Evolutionary conservation across 2,797 vertebrate species (phyloP).

Genomic region (Lepus oiostolus): DNA sequence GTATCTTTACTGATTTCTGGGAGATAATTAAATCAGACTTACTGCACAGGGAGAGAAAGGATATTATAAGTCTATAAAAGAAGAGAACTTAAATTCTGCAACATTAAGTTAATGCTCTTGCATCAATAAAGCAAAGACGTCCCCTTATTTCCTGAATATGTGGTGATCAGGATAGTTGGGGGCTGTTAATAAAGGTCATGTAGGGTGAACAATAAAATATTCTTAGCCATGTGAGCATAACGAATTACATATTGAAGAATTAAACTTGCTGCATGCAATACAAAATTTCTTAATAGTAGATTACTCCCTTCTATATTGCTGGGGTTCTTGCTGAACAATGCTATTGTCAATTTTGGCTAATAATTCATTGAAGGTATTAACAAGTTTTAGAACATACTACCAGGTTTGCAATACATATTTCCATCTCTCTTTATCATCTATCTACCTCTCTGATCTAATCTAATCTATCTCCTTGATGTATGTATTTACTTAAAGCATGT

Average conservation of each 20-base stretch:
- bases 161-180: neutral
- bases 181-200: conserved; percentile 41
- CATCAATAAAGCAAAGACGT: conserved; percentile 51
- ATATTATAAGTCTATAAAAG: conserved; percentile 71
- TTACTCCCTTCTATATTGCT: neutral
- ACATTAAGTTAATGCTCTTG: conserved; percentile 71
- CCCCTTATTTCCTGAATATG: neutral
- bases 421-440: no score
- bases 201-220: conserved; percentile 25
- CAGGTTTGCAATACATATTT: neutral
- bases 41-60: conserved; percentile 58
- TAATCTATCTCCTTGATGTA: no score
- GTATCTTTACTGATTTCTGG: conserved; percentile 75
- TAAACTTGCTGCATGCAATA: conserved; percentile 34
- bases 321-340: neutral
- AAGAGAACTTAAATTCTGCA: conserved; percentile 66
- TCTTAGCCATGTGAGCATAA: neutral
- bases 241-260: neutral
- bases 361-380: neutral
- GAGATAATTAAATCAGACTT: conserved; percentile 80
- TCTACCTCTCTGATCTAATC: no score
- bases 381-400: neutral
- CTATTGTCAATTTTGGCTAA: neutral
- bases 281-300: neutral
- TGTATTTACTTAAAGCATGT: no score